These are phyloP conservation scores for Rhabdomys pumilio DNA, from an alignment of 2,797 vertebrate genomes.

Conservation along the genomic window DNA sequence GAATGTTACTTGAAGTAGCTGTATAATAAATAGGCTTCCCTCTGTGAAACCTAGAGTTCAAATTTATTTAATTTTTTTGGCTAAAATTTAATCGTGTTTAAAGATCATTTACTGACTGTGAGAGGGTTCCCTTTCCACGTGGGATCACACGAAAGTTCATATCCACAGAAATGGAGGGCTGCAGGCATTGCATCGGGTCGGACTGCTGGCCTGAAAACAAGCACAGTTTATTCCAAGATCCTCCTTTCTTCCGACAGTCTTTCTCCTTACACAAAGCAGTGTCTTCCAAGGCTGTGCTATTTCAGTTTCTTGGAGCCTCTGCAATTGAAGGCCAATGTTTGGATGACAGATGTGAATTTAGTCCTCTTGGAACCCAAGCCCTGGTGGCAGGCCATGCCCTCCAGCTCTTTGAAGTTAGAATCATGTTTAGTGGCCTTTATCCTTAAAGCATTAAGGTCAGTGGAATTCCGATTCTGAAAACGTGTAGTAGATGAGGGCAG, in stretches of 20 bases:
- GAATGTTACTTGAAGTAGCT: slow-evolving; percentile 11
- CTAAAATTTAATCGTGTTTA: slow-evolving; percentile 51
- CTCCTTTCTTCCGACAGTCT: not conserved
- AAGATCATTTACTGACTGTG: not conserved
- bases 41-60: slow-evolving; percentile 38
- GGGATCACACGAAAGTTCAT: slow-evolving; percentile 47
- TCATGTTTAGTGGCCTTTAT: not conserved
- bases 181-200: not conserved
- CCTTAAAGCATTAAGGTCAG: slow-evolving; percentile 7
- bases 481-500: not conserved
- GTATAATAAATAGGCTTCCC: slow-evolving; percentile 28
- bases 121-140: not conserved
- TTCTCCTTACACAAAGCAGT: not conserved
- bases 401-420: slow-evolving; percentile 44
- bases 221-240: not conserved
- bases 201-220: not conserved
- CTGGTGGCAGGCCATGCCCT: not conserved
- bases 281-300: not conserved
- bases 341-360: not conserved
- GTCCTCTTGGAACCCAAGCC: not conserved
- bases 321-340: not conserved
- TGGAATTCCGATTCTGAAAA: slow-evolving; percentile 17
- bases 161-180: not conserved
- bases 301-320: not conserved
- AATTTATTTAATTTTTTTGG: slow-evolving; percentile 65